phyloP scores from a whole-genome alignment of 2,888 invertebrate species.

The Esperia sulphurella region DNA sequence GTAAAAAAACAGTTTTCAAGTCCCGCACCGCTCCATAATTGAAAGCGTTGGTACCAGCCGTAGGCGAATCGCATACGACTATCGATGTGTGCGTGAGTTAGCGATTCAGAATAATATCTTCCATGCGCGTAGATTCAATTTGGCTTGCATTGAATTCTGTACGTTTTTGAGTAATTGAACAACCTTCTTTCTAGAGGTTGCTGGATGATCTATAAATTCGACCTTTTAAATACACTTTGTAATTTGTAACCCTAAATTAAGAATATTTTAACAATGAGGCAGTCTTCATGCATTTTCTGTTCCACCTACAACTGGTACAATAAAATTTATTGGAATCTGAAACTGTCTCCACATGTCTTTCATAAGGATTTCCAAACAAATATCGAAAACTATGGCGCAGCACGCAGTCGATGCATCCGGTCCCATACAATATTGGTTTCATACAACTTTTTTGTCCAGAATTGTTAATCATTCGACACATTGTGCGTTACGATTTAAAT shows the following conservation, averaged over 20 bases:
- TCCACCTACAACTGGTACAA: constrained; percentile 47
- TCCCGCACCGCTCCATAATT: no score
- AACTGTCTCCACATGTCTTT: constrained; percentile 68
- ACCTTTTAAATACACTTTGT: no score
- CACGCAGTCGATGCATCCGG: constrained; percentile 57
- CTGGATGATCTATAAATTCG: no score
- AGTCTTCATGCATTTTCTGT: constrained; percentile 30
- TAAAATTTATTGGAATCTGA: constrained; percentile 71
- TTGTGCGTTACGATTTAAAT: constrained; percentile 7
- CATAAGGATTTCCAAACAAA: constrained; percentile 55
- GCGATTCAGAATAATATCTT: no score
- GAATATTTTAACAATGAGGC: neutral
- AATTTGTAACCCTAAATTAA: neutral
- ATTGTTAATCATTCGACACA: constrained; percentile 26
- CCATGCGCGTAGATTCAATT: no score
- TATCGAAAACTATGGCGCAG: constrained; percentile 40
- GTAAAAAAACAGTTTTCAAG: no score
- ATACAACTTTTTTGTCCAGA: constrained; percentile 29
- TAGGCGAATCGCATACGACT: no score
- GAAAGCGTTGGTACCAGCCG: no score
- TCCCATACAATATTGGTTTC: constrained; percentile 32
- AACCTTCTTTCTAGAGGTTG: no score
- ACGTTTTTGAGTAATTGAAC: no score
- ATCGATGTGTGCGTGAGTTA: no score
- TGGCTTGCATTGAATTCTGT: no score